Percentiles rank a stretch among this genome's conserved stretches.
Conservation (phyloP, 2,888 invertebrate species). For the Pristionchus exspectatus region DNA sequence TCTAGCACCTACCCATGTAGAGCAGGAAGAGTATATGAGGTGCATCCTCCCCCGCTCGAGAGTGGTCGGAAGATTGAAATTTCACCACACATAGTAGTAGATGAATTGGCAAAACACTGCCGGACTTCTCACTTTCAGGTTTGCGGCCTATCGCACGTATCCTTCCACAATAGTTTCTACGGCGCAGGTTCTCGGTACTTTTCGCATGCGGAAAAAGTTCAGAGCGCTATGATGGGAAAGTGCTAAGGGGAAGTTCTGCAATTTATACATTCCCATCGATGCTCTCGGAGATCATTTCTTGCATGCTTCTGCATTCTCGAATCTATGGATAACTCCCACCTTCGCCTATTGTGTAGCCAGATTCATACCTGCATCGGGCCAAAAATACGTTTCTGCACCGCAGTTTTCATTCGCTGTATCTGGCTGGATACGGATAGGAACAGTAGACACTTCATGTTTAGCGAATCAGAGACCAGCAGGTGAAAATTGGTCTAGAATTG, state of each 20-base stretch:
- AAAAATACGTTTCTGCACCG: not conserved
- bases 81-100: not conserved
- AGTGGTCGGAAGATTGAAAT: not conserved
- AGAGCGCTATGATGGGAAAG: too few relatives aligned
- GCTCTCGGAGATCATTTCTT: not conserved
- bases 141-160: too few relatives aligned
- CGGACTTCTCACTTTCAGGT: not conserved
- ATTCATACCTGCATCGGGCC: not conserved
- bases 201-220: too few relatives aligned
- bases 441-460: not conserved
- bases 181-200: too few relatives aligned
- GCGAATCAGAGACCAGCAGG: not conserved
- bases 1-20: not conserved
- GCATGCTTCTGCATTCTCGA: not conserved
- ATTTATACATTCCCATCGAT: not conserved
- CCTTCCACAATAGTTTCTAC: too few relatives aligned
- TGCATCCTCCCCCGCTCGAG: not conserved
- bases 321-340: not conserved
- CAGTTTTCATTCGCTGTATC: not conserved
- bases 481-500: not conserved
- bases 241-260: not conserved
- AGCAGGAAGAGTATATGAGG: not conserved
- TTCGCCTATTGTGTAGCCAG: not conserved
- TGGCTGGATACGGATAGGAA: not conserved
- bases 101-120: not conserved